phyloP scores from a whole-genome alignment of 2,888 invertebrate genomes.

The Yponomeuta plumbellus region DNA sequence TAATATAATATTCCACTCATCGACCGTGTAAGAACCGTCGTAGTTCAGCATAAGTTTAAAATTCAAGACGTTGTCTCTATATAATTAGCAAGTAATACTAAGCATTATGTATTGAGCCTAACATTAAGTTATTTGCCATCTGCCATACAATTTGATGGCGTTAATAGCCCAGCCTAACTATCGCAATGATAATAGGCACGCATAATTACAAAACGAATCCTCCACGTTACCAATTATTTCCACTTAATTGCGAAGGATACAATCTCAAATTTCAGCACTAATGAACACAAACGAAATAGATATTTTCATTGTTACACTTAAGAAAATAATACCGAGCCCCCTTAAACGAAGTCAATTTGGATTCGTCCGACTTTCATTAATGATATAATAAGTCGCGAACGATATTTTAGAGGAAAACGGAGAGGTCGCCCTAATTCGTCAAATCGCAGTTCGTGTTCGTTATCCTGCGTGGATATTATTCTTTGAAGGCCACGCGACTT shows the following conservation, averaged over 20 bases:
- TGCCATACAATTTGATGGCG: neutral
- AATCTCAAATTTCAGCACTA: slow-evolving; percentile 56
- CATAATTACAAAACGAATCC: slow-evolving; percentile 6
- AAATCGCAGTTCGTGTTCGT: slow-evolving; percentile 18
- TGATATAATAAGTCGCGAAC: slow-evolving; percentile 18
- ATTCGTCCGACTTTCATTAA: slow-evolving; percentile 23
- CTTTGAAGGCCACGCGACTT: slow-evolving; percentile 1
- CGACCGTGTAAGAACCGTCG: too few species aligned
- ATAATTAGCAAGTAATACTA: too few species aligned
- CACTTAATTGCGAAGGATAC: slow-evolving; percentile 60
- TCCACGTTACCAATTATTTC: slow-evolving; percentile 63
- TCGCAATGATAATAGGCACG: slow-evolving; percentile 5
- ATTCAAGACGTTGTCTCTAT: too few species aligned
- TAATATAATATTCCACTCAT: too few species aligned
- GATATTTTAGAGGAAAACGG: neutral
- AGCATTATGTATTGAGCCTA: neutral
- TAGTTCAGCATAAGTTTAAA: too few species aligned
- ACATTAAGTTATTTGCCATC: neutral
- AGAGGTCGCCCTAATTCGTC: slow-evolving; percentile 15
- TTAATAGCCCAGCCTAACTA: neutral
- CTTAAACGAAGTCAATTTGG: slow-evolving; percentile 33
- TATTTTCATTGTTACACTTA: slow-evolving; percentile 47
- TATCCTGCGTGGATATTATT: slow-evolving; percentile 15
- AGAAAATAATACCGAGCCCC: slow-evolving; percentile 25
- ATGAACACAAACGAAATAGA: slow-evolving; percentile 71